A percentile compares a stretch with the other conserved stretches of the same genome.
phyloP scores from a whole-genome alignment of 2,113 vertebrate species.

The Cariama cristata region DNA sequence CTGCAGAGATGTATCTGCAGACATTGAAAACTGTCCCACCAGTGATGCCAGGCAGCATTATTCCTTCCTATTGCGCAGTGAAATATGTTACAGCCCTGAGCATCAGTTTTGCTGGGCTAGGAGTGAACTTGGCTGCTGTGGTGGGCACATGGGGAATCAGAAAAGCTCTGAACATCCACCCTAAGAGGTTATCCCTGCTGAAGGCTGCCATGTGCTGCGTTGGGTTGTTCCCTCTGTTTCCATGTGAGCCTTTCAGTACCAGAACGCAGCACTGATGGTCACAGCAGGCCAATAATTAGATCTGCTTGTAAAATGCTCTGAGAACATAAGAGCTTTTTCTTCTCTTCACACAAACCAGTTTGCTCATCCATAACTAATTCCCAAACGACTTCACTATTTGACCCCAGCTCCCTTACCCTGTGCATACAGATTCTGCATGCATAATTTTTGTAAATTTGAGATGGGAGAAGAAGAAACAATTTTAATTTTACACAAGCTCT shows the following conservation, averaged over 20 bases:
- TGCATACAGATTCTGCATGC: not conserved
- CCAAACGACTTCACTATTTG: not conserved
- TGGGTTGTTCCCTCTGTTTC: not conserved
- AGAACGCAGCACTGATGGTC: not conserved
- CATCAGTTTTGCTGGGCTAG: not conserved
- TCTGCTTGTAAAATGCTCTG: not conserved
- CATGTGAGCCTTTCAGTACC: not conserved
- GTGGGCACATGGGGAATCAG: not conserved
- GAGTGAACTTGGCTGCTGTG: not conserved
- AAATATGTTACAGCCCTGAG: not conserved
- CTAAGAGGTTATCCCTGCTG: not conserved
- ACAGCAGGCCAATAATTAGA: not conserved
- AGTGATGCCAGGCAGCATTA: not conserved
- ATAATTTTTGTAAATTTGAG: not conserved
- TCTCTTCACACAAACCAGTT: not conserved
- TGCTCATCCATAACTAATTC: not conserved
- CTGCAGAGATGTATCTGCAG: not conserved
- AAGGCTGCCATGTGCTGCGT: not conserved
- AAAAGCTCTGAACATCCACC: not conserved
- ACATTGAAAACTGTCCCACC: not conserved
- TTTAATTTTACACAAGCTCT: not conserved
- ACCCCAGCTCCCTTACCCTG: not conserved
- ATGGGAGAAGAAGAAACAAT: not conserved
- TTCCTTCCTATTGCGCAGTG: not conserved
- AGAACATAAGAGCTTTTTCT: not conserved